These are phyloP conservation scores for Pelobates fuscus DNA, from an alignment of 2,113 vertebrate genomes.

Conservation along the genomic window DNA sequence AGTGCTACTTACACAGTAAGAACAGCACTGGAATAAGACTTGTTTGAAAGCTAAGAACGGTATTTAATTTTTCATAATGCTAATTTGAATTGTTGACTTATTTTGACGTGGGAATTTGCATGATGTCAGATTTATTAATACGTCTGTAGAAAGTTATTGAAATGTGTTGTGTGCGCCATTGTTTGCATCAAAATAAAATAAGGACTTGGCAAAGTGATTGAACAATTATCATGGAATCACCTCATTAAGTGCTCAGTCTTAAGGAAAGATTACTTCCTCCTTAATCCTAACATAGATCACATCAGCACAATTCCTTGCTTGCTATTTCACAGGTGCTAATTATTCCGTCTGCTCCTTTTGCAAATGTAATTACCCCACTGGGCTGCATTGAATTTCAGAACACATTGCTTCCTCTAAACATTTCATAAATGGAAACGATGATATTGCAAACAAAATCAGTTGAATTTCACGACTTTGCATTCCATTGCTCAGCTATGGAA, in stretches of 20 bases:
- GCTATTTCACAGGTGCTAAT: slow-evolving; percentile 59
- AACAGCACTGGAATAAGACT: too few relatives aligned
- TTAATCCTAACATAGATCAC: slow-evolving; percentile 38
- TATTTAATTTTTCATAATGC: slow-evolving; percentile 14
- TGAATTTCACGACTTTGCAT: slow-evolving; percentile 52
- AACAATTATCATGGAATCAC: slow-evolving; percentile 68
- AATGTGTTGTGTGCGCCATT: slow-evolving; percentile 1
- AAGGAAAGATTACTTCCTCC: slow-evolving; percentile 60
- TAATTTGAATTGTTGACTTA: slow-evolving; percentile 18
- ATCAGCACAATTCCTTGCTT: slow-evolving; percentile 60
- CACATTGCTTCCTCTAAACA: slow-evolving; percentile 48
- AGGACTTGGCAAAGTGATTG: slow-evolving; percentile 45
- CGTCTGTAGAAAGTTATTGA: slow-evolving; percentile 4
- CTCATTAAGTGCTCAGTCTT: slow-evolving; percentile 60
- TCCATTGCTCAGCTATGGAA: slow-evolving; percentile 53
- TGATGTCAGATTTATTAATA: slow-evolving; percentile 28
- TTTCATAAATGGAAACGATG: slow-evolving; percentile 61
- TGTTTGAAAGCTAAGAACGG: too few relatives aligned
- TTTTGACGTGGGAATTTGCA: slow-evolving; percentile 22
- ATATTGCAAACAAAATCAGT: slow-evolving; percentile 27
- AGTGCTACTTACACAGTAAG: too few relatives aligned
- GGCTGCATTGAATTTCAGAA: slow-evolving; percentile 54
- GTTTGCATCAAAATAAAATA: slow-evolving; percentile 28
- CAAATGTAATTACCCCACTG: slow-evolving; percentile 49
- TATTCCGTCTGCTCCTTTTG: slow-evolving; percentile 59